phyloP scores from a whole-genome alignment of 2,113 vertebrate species.

The Nibea albiflora region DNA sequence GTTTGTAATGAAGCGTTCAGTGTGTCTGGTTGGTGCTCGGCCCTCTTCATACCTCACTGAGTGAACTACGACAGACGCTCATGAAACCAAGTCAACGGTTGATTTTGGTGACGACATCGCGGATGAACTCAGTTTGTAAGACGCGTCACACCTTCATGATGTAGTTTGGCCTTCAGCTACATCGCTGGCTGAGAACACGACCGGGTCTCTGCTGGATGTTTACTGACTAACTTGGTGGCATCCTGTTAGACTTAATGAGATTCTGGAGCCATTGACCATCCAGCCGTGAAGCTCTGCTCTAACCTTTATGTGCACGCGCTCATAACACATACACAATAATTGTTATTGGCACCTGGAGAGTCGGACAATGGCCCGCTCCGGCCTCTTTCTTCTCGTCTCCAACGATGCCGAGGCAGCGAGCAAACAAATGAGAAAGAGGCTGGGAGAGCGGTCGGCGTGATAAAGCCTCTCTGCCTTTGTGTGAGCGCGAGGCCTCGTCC shows the following conservation, averaged over 20 bases:
- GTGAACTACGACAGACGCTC: too few species aligned
- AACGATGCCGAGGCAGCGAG: neutral
- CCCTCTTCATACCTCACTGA: too few species aligned
- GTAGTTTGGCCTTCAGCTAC: too few species aligned
- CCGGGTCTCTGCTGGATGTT: neutral
- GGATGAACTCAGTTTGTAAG: too few species aligned
- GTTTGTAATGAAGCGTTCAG: too few species aligned
- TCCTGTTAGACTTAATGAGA: slow-evolving; percentile 6
- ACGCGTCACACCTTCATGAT: too few species aligned
- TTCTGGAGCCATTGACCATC: neutral
- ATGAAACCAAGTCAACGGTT: too few species aligned
- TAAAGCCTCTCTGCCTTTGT: slow-evolving; percentile 35
- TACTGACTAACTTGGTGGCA: neutral
- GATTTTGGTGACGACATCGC: too few species aligned
- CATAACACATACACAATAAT: slow-evolving; percentile 26
- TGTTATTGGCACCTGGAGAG: slow-evolving; percentile 13
- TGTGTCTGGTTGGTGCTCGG: too few species aligned
- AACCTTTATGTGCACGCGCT: slow-evolving; percentile 23
- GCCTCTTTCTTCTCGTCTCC: neutral
- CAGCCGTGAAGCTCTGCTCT: neutral
- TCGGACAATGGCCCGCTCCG: neutral
- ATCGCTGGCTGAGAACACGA: neutral
- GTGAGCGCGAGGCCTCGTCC: neutral
- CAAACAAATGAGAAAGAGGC: slow-evolving; percentile 33
- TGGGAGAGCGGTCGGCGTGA: slow-evolving; percentile 21